Conservation (phyloP, 2,113 vertebrate genomes). For the Salvelinus fontinalis region DNA sequence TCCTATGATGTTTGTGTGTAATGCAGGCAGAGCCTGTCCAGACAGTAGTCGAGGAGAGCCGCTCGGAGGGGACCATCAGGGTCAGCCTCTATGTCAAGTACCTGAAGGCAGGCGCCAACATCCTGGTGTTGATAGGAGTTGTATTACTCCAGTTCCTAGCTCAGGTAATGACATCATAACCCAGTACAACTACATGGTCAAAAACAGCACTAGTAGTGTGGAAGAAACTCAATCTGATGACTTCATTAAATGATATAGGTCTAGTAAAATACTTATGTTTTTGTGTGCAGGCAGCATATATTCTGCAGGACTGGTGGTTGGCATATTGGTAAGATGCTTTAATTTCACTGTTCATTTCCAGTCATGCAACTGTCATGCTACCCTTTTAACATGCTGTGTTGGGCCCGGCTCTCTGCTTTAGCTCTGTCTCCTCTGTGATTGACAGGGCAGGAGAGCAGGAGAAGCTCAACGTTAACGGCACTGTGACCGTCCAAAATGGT, state of each 20-base stretch:
- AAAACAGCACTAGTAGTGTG: background rate
- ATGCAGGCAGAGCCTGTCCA: slow-evolving; percentile 75
- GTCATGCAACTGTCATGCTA: background rate
- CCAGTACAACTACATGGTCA: background rate
- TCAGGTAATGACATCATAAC: slow-evolving; percentile 73
- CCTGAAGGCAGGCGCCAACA: slow-evolving; percentile 81
- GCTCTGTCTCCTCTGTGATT: background rate
- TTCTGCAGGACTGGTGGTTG: slow-evolving; percentile 97
- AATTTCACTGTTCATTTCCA: background rate
- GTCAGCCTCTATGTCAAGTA: slow-evolving; percentile 84
- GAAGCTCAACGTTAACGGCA: slow-evolving; percentile 33
- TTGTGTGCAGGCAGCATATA: slow-evolving; percentile 76
- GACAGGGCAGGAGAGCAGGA: slow-evolving; percentile 70
- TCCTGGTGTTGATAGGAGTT: slow-evolving; percentile 71
- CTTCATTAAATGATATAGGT: background rate
- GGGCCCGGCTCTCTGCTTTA: no score
- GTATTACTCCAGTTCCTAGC: slow-evolving; percentile 78
- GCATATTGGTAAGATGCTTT: slow-evolving; percentile 88
- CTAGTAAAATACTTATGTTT: background rate
- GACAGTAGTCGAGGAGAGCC: slow-evolving; percentile 80
- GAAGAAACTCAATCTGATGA: background rate
- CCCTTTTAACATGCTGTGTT: background rate
- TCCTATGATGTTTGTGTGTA: background rate
- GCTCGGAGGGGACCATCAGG: slow-evolving; percentile 81
- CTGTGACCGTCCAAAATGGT: background rate